Percentiles rank a stretch among this genome's conserved stretches.
phyloP scores from a whole-genome alignment of 2,113 vertebrate species.

The Phrynosoma blainvillii region DNA sequence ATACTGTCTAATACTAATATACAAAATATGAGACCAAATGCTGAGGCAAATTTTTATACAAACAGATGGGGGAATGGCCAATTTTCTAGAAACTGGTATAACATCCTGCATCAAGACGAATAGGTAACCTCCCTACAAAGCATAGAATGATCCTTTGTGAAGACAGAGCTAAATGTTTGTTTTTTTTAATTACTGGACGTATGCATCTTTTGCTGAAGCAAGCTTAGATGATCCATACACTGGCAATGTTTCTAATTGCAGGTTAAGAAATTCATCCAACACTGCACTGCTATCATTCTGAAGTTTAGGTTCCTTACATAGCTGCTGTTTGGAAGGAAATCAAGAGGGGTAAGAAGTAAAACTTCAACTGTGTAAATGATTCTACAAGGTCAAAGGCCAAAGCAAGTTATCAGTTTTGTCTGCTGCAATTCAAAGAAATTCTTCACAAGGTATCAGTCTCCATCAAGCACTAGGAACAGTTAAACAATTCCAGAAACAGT shows the following conservation, averaged over 20 bases:
- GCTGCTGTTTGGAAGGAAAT: neutral
- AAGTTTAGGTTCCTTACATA: neutral
- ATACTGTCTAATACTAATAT: neutral
- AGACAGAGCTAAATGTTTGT: neutral
- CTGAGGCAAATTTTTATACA: neutral
- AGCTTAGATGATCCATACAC: neutral
- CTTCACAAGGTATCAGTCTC: neutral
- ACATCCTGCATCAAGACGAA: neutral
- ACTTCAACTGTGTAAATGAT: neutral
- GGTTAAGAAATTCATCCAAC: neutral
- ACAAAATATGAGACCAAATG: neutral
- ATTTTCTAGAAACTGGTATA: neutral
- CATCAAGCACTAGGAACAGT: conserved; percentile 6
- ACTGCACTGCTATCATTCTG: neutral
- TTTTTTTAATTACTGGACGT: neutral
- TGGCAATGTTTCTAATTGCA: neutral
- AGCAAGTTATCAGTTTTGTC: neutral
- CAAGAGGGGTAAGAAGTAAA: neutral
- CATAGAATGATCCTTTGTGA: neutral
- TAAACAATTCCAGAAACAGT: conserved; percentile 18
- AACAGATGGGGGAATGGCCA: neutral
- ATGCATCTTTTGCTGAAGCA: neutral
- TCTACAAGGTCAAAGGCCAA: conserved; percentile 12
- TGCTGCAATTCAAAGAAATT: conserved; percentile 18
- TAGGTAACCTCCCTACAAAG: neutral